Conservation (phyloP, 1,140 invertebrate species). For the Drosophila santomea region DNA sequence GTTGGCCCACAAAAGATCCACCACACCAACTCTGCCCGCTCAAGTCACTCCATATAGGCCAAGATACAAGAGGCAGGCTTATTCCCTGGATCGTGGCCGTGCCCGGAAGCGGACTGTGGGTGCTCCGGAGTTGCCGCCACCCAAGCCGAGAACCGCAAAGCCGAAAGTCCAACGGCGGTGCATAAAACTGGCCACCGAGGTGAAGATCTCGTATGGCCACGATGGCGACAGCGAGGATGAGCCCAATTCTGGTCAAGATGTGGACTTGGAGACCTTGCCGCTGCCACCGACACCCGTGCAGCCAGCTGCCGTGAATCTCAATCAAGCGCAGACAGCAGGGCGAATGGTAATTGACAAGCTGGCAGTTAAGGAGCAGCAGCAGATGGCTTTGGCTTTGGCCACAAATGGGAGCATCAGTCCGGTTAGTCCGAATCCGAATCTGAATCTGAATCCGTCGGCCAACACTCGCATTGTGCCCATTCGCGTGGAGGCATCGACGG, state of each 20-base stretch:
- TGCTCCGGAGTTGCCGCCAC: slow-evolving; percentile 66
- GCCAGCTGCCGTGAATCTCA: slow-evolving; percentile 37
- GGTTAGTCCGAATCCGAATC: background rate
- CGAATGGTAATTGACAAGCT: slow-evolving; percentile 63
- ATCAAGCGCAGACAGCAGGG: slow-evolving; percentile 36
- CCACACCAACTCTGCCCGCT: slow-evolving; percentile 24
- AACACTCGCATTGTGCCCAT: slow-evolving; percentile 59
- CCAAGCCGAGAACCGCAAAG: slow-evolving; percentile 52
- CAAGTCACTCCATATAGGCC: slow-evolving; percentile 38
- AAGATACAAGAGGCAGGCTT: slow-evolving; percentile 59
- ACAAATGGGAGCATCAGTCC: slow-evolving; percentile 16
- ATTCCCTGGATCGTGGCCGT: slow-evolving; percentile 68
- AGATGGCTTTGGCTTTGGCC: slow-evolving; percentile 65
- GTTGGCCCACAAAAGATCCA: slow-evolving; percentile 46
- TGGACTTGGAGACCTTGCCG: slow-evolving; percentile 67
- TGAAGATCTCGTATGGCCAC: slow-evolving; percentile 72
- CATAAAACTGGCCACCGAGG: slow-evolving; percentile 78
- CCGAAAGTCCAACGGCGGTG: slow-evolving; percentile 68
- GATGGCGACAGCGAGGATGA: slow-evolving; percentile 72
- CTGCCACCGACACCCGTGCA: slow-evolving; percentile 52
- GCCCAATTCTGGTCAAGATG: slow-evolving; percentile 26
- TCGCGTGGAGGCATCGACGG: slow-evolving; percentile 30
- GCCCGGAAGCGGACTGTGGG: slow-evolving; percentile 41
- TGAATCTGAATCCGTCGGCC: slow-evolving; percentile 1
- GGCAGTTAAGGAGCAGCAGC: slow-evolving; percentile 74